A percentile compares a stretch with the other conserved stretches of the same genome.
Evolutionary conservation across 2,113 vertebrate species (phyloP).

Genomic region (Syngnathus scovelli): DNA sequence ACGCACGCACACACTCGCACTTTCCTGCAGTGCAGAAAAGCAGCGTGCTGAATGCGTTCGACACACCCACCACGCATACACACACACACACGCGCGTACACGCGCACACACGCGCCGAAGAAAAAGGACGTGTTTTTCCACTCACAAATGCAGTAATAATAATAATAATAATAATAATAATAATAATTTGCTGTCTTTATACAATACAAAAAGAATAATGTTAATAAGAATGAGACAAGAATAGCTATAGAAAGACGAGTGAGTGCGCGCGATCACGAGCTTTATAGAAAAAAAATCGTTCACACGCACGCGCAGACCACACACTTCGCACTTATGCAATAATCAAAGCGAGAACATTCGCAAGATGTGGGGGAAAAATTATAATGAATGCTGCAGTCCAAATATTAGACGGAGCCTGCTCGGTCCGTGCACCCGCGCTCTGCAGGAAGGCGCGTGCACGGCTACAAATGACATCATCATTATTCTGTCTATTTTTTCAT

Average conservation of each 20-base stretch:
- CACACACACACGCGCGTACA: background rate
- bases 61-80: slow-evolving; percentile 47
- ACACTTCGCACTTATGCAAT: slow-evolving; percentile 42
- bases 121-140: background rate
- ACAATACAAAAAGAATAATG: background rate
- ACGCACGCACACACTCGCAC: slow-evolving; percentile 11
- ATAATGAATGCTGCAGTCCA: background rate
- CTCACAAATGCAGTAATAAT: background rate
- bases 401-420: slow-evolving; percentile 13
- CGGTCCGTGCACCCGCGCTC: background rate
- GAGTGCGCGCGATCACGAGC: background rate
- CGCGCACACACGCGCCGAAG: background rate
- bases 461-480: background rate
- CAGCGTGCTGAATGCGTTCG: slow-evolving; percentile 28
- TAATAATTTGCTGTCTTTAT: background rate
- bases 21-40: slow-evolving; percentile 31
- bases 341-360: slow-evolving; percentile 10
- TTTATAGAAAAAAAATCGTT: background rate
- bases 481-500: background rate
- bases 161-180: background rate
- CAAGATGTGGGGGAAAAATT: background rate
- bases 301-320: background rate
- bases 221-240: background rate
- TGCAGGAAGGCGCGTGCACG: background rate
- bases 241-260: background rate